phyloP scores from a whole-genome alignment of 2,113 vertebrate genomes.

The Embiotoca jacksoni region DNA sequence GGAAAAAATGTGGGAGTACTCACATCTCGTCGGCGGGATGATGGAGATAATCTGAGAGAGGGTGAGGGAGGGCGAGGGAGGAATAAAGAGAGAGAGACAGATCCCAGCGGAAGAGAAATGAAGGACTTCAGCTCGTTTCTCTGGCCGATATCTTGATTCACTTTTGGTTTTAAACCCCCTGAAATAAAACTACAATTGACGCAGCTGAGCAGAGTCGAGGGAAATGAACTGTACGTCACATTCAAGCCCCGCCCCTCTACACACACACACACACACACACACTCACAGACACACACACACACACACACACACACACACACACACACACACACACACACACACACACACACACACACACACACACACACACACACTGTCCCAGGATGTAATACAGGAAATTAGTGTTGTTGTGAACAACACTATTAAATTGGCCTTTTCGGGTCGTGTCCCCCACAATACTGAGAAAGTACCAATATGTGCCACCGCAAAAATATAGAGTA shows the following conservation, averaged over 20 bases:
- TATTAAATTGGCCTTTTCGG: no score
- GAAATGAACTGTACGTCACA: constrained; percentile 14
- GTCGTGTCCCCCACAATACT: no score
- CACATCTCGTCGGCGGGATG: constrained; percentile 71
- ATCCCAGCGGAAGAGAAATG: constrained; percentile 15
- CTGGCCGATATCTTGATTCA: not conserved
- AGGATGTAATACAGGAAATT: no score
- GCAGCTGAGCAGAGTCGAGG: constrained; percentile 16
- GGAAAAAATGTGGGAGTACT: constrained; percentile 53
- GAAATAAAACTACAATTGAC: constrained; percentile 25
- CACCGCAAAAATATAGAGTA: no score
- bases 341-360: no score
- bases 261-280: constrained; percentile 6
- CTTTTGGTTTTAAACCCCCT: not conserved
- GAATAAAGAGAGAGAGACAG: constrained; percentile 7
- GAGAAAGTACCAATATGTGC: no score
- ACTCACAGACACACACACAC: no score
- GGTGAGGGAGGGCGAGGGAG: constrained; percentile 13
- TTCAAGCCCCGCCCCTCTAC: constrained; percentile 5
- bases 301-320: no score
- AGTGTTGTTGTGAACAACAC: no score
- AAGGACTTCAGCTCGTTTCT: constrained; percentile 5
- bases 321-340: no score
- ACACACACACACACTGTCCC: no score
- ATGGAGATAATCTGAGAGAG: constrained; percentile 60